phyloP scores from a whole-genome alignment of 2,797 vertebrate genomes.

The Danio albolineatus region DNA sequence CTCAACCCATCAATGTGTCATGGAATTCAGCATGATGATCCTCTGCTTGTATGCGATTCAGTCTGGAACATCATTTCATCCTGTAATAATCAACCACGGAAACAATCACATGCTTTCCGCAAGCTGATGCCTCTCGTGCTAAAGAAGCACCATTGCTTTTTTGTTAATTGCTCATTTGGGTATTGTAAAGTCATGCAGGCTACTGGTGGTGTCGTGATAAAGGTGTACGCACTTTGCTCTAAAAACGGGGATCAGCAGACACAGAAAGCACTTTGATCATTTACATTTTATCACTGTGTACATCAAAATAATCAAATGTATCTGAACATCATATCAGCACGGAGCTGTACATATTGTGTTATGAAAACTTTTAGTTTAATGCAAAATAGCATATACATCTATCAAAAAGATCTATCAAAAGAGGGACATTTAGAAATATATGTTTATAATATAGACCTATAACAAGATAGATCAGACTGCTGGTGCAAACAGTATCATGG shows the following conservation, averaged over 20 bases:
- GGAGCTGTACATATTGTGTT: background rate
- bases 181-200: slow-evolving; percentile 30
- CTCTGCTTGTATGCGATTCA: background rate
- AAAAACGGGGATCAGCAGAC: background rate
- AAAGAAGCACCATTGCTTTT: background rate
- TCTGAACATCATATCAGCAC: too few species aligned
- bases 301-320: background rate
- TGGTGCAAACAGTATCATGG: slow-evolving; percentile 31
- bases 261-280: background rate
- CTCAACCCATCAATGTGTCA: background rate
- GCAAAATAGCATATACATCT: background rate
- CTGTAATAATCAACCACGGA: background rate
- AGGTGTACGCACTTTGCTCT: background rate
- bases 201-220: background rate
- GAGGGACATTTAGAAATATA: slow-evolving; percentile 16
- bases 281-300: background rate
- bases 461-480: slow-evolving; percentile 36
- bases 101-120: background rate
- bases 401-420: background rate
- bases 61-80: slow-evolving; percentile 8
- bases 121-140: background rate
- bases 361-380: background rate
- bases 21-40: background rate
- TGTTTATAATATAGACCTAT: slow-evolving; percentile 52
- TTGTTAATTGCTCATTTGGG: slow-evolving; percentile 23